These are phyloP conservation scores for Tragelaphus buxtoni DNA, from an alignment of 2,113 vertebrate species.

Conservation along the genomic window DNA sequence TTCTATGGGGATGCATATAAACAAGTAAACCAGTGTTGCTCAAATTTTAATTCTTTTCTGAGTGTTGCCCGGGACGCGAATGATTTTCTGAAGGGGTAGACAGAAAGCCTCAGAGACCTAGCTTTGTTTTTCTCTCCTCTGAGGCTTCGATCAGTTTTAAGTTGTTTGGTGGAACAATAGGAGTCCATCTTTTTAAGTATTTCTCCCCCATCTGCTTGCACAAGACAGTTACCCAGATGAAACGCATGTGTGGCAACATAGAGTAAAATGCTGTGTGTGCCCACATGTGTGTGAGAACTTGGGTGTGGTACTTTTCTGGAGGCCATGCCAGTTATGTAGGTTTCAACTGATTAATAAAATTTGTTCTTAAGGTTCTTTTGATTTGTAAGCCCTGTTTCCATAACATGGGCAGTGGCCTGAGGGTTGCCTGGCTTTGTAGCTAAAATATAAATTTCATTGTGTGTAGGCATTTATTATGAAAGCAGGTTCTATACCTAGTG, in stretches of 20 bases:
- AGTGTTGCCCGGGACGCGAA: conserved; percentile 47
- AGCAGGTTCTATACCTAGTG: background rate
- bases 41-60: conserved; percentile 73
- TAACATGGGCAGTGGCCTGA: background rate
- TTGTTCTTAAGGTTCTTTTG: conserved; percentile 8
- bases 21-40: conserved; percentile 72
- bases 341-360: conserved; percentile 5
- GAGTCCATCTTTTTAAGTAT: conserved; percentile 50
- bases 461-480: background rate
- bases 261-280: background rate
- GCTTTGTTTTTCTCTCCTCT: conserved; percentile 64
- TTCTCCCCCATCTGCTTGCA: conserved; percentile 47
- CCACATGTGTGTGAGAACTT: background rate
- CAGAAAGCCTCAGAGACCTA: conserved; percentile 58
- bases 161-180: conserved; percentile 60
- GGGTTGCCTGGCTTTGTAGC: background rate
- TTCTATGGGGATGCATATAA: conserved; percentile 75
- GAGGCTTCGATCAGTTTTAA: conserved; percentile 59
- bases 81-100: conserved; percentile 63
- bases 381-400: background rate
- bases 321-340: background rate
- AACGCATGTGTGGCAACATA: background rate
- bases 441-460: background rate
- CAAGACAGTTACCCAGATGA: conserved; percentile 41
- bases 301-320: background rate